Conservation (phyloP, 2,888 invertebrate species). For the Seladonia tumulorum region DNA sequence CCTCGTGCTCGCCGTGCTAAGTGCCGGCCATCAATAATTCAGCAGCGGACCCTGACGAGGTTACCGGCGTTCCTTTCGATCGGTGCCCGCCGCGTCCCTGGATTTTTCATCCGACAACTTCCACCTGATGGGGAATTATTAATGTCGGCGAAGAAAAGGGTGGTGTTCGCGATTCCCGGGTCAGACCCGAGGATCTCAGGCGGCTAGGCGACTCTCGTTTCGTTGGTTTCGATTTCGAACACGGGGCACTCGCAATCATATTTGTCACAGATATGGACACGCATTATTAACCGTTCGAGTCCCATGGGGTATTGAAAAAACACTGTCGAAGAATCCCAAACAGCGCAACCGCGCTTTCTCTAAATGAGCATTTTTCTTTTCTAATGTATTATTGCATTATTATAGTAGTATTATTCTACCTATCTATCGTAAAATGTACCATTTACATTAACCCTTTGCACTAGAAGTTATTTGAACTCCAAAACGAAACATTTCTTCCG, state of each 20-base stretch:
- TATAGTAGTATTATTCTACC: no score
- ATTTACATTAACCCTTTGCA: no score
- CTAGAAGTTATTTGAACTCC: no score
- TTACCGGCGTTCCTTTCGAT: slow-evolving; percentile 74
- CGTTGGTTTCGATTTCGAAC: neutral
- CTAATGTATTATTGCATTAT: no score
- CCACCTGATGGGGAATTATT: slow-evolving; percentile 39
- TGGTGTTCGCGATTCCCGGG: slow-evolving; percentile 1
- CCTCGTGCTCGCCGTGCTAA: slow-evolving; percentile 72
- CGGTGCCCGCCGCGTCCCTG: slow-evolving; percentile 31
- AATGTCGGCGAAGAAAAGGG: slow-evolving; percentile 5
- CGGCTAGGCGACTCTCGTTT: neutral
- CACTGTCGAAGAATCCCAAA: no score
- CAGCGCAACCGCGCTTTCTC: no score
- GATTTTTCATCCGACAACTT: slow-evolving; percentile 55
- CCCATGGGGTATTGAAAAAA: no score
- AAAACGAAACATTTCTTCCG: no score
- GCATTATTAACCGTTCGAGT: no score
- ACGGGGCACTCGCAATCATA: neutral
- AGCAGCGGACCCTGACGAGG: slow-evolving; percentile 83
- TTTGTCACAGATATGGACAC: neutral
- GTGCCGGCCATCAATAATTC: slow-evolving; percentile 83
- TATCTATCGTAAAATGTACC: no score
- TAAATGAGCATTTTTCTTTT: no score
- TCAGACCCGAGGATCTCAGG: neutral